These are phyloP conservation scores for Anser cygnoides DNA, from an alignment of 2,113 vertebrate genomes.

Conservation along the genomic window DNA sequence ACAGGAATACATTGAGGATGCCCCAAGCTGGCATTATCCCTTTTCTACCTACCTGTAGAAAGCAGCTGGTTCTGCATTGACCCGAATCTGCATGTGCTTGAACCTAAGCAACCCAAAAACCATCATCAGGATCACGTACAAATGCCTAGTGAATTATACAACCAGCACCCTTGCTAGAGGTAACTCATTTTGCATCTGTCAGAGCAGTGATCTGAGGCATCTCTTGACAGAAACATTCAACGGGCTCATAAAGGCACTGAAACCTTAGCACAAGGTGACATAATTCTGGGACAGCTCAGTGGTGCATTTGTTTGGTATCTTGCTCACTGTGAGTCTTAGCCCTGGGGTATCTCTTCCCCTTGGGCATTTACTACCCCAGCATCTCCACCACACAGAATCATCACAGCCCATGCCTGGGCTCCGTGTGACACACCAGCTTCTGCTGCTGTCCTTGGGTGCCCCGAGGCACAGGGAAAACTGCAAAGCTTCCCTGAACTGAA, in stretches of 20 bases:
- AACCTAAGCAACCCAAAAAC: conserved; percentile 79
- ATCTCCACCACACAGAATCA: neutral
- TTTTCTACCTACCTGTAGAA: conserved; percentile 87
- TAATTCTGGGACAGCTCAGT: neutral
- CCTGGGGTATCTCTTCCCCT: neutral
- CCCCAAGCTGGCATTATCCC: neutral
- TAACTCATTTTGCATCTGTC: neutral
- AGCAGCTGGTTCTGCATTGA: conserved; percentile 93
- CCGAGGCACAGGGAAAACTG: neutral
- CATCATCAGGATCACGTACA: neutral
- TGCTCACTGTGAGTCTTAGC: neutral
- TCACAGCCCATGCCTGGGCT: neutral
- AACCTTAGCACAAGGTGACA: neutral
- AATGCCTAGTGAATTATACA: neutral
- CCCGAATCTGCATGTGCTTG: conserved; percentile 97
- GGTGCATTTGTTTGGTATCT: neutral
- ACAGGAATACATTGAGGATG: neutral
- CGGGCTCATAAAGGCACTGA: neutral
- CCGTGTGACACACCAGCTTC: neutral
- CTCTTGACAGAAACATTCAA: neutral
- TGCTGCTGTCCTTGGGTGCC: neutral
- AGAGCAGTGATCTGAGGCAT: neutral
- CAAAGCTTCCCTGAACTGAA: neutral
- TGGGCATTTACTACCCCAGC: neutral
- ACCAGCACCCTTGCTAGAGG: neutral